These are phyloP conservation scores for Conistra vaccinii DNA, from an alignment of 2,888 invertebrate genomes.

Conservation along the genomic window DNA sequence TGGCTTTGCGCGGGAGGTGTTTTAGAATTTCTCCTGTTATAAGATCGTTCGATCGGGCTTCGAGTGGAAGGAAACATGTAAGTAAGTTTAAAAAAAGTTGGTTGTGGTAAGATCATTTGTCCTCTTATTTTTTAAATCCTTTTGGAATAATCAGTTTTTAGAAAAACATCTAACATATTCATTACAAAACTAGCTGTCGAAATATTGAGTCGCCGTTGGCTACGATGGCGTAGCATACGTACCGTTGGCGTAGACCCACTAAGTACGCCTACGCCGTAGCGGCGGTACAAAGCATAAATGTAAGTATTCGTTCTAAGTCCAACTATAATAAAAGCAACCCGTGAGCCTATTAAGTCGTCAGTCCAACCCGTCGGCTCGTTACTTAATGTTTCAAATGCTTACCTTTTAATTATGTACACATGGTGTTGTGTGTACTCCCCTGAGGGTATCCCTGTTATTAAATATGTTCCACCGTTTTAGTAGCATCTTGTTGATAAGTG, in stretches of 20 bases:
- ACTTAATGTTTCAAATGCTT: slow-evolving; percentile 39
- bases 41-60: no score
- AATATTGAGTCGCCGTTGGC: not conserved
- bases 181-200: not conserved
- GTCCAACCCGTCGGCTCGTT: slow-evolving; percentile 13
- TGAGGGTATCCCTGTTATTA: slow-evolving; percentile 16
- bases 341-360: slow-evolving; percentile 25
- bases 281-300: not conserved
- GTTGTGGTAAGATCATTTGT: no score
- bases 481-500: slow-evolving; percentile 1
- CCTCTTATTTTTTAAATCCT: no score
- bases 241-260: not conserved
- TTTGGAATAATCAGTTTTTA: no score
- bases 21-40: no score
- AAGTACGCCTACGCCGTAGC: slow-evolving; percentile 13
- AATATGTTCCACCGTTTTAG: slow-evolving; percentile 19
- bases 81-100: no score
- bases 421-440: slow-evolving; percentile 18
- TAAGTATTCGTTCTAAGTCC: not conserved
- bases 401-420: slow-evolving; percentile 40
- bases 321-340: not conserved
- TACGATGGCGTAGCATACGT: slow-evolving; percentile 1
- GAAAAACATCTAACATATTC: not conserved
- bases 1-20: no score
- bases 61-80: no score